Evolutionary conservation across 1,140 invertebrate genomes (phyloP).

Genomic region (Odontomachus brunneus): DNA sequence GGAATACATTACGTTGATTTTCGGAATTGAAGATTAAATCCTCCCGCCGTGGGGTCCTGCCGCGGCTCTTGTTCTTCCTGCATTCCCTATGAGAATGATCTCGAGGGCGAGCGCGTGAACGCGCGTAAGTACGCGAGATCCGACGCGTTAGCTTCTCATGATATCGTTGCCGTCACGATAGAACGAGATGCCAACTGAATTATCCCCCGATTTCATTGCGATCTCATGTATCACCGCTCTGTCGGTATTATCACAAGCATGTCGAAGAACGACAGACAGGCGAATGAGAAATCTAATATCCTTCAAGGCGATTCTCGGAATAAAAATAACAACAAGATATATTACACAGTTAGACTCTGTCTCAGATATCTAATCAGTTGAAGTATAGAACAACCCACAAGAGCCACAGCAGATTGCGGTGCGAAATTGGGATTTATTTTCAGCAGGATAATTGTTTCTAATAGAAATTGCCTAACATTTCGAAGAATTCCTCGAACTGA

Average conservation of each 20-base stretch:
- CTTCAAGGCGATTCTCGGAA: background rate
- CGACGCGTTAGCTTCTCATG: background rate
- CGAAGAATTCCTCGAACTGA: no score
- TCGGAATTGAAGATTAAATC: conserved; percentile 78
- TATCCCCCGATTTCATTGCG: conserved; percentile 12
- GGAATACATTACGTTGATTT: conserved; percentile 82
- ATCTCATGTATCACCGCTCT: conserved; percentile 17
- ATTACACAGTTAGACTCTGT: no score
- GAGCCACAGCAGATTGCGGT: no score
- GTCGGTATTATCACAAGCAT: no score
- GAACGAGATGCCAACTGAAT: conserved; percentile 37
- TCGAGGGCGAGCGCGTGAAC: conserved; percentile 12
- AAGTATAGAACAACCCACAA: no score
- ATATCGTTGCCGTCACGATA: background rate
- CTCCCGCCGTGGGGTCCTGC: conserved; percentile 58
- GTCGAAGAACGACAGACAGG: background rate
- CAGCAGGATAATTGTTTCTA: no score
- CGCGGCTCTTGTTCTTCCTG: conserved; percentile 53
- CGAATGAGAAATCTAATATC: background rate
- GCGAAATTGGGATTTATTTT: no score
- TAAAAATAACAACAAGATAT: background rate
- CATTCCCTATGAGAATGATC: conserved; percentile 12
- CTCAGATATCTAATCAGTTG: no score
- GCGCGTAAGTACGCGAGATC: conserved; percentile 2
- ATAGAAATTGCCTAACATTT: no score